A percentile compares a stretch with the other conserved stretches of the same genome.
Evolutionary conservation across 35 echinoderm and acorn worm genomes (phyloP).

Genomic region (Chiridota heheva): DNA sequence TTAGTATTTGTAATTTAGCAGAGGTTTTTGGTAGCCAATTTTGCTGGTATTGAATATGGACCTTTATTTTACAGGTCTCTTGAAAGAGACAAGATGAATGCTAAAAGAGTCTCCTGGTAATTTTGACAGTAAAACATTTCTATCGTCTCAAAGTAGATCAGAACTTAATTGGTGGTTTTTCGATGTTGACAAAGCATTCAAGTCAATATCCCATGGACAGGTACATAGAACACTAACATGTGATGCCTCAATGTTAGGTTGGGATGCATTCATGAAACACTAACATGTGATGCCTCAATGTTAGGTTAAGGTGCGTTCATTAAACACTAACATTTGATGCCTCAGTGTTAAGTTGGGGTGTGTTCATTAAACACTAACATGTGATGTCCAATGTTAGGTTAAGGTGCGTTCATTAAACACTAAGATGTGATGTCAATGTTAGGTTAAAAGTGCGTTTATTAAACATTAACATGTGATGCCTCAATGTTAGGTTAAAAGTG

Average conservation of each 20-base stretch:
- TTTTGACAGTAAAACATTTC: conserved; percentile 31
- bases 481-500: too few relatives aligned
- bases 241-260: conserved; percentile 47
- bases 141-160: conserved; percentile 13
- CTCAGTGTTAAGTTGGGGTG: too few relatives aligned
- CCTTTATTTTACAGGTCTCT: conserved; percentile 29
- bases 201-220: conserved; percentile 3
- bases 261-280: too few relatives aligned
- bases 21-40: conserved; percentile 25
- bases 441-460: too few relatives aligned
- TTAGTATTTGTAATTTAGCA: conserved; percentile 29
- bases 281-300: too few relatives aligned
- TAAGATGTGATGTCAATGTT: too few relatives aligned
- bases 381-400: too few relatives aligned
- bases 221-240: neutral
- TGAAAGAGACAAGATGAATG: conserved; percentile 44
- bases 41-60: conserved; percentile 41
- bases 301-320: too few relatives aligned
- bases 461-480: too few relatives aligned
- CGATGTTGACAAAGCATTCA: neutral
- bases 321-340: too few relatives aligned
- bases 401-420: too few relatives aligned
- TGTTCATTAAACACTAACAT: too few relatives aligned
- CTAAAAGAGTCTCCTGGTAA: conserved; percentile 26
- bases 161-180: conserved; percentile 36